Percentiles rank a stretch among this genome's conserved stretches.
Conservation (phyloP, 1,140 invertebrate genomes). For the Neodiprion pinetum region DNA sequence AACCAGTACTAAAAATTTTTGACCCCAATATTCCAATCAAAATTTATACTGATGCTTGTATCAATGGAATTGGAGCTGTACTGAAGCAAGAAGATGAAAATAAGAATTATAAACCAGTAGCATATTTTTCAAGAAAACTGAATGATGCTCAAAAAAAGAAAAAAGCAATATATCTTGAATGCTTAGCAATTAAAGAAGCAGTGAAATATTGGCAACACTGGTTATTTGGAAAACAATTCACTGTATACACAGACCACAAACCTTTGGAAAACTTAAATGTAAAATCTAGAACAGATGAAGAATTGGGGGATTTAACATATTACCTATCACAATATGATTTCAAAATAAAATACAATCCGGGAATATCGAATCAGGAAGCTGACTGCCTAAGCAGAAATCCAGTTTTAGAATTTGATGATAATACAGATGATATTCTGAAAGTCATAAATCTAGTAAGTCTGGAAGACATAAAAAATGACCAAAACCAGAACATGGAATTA, state of each 20-base stretch:
- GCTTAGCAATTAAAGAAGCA: constrained; percentile 46
- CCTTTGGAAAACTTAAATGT: constrained; percentile 26
- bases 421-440: constrained; percentile 28
- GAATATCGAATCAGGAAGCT: constrained; percentile 32
- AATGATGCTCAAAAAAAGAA: constrained; percentile 43
- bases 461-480: constrained; percentile 23
- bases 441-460: constrained; percentile 31
- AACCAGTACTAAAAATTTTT: constrained; percentile 36
- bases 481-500: constrained; percentile 36
- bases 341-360: constrained; percentile 35
- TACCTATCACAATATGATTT: constrained; percentile 42
- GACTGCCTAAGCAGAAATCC: constrained; percentile 36
- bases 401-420: constrained; percentile 30
- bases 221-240: constrained; percentile 26
- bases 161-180: constrained; percentile 38
- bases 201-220: constrained; percentile 30
- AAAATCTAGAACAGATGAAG: constrained; percentile 41
- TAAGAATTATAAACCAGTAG: constrained; percentile 32
- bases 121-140: constrained; percentile 46
- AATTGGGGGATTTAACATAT: constrained; percentile 47
- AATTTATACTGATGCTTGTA: constrained; percentile 31
- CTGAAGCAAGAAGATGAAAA: constrained; percentile 28
- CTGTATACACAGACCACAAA: constrained; percentile 29
- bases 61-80: constrained; percentile 28
- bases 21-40: constrained; percentile 29